Evolutionary conservation across 2,797 vertebrate genomes (phyloP).

Genomic region (Oceanodroma leucorhoa): DNA sequence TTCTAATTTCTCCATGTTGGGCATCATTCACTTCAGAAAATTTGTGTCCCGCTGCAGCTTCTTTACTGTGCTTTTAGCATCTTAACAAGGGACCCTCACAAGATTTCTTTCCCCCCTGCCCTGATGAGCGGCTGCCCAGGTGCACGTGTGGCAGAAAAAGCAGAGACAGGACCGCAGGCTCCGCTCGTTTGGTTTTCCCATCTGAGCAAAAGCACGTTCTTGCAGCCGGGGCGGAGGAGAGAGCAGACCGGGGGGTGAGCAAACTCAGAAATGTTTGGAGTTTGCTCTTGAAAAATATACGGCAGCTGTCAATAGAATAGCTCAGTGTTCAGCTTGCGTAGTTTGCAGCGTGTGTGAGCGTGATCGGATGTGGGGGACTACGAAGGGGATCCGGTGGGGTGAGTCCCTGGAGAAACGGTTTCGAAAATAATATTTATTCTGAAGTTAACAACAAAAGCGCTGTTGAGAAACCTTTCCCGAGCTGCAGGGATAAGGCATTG

Average conservation of each 20-base stretch:
- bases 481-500: neutral
- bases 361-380: constrained; percentile 9
- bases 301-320: neutral
- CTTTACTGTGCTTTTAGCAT: accelerated
- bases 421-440: constrained; percentile 4
- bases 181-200: neutral
- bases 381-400: neutral
- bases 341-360: neutral
- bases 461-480: neutral
- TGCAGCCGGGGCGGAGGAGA: neutral
- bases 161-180: neutral
- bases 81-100: neutral
- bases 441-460: neutral
- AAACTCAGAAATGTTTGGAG: neutral
- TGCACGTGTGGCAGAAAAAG: neutral
- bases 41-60: neutral
- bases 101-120: neutral
- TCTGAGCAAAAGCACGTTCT: neutral
- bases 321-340: neutral
- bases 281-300: neutral
- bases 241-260: neutral
- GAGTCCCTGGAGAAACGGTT: neutral
- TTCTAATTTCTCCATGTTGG: accelerated
- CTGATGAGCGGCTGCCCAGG: neutral
- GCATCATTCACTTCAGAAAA: neutral